These are phyloP conservation scores for Ganaspis brasiliensis DNA, from an alignment of 2,888 invertebrate genomes.

Conservation along the genomic window DNA sequence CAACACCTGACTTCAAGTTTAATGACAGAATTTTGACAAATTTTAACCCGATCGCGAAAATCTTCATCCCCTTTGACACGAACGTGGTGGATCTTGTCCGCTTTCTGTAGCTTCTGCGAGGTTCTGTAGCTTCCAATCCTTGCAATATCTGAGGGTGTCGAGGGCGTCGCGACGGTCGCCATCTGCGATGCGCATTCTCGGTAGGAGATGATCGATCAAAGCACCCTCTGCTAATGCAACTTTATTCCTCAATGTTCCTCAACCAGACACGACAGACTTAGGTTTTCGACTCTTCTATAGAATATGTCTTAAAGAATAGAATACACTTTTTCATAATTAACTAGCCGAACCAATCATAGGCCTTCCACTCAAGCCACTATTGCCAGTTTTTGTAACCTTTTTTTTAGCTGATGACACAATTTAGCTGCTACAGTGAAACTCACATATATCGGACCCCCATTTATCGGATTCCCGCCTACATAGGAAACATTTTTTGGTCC, in stretches of 20 bases:
- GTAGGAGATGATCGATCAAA: conserved; percentile 56
- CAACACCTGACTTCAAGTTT: background rate
- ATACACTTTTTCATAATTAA: too few species aligned
- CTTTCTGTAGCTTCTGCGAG: too few species aligned
- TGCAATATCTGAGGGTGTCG: conserved; percentile 57
- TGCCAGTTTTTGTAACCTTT: too few species aligned
- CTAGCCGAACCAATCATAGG: too few species aligned
- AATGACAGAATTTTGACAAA: background rate
- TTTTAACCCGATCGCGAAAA: conserved; percentile 7
- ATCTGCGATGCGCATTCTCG: conserved; percentile 58
- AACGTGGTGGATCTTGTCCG: conserved; percentile 50
- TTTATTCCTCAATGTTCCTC: conserved; percentile 4
- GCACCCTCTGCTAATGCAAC: conserved; percentile 9
- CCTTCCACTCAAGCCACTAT: too few species aligned
- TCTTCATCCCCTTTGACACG: conserved; percentile 2
- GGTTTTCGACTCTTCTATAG: background rate
- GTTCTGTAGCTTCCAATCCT: conserved; percentile 45
- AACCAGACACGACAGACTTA: conserved; percentile 13
- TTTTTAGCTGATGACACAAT: too few species aligned
- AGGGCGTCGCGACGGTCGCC: conserved; percentile 59
- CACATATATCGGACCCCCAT: too few species aligned
- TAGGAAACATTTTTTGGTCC: too few species aligned
- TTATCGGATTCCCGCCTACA: too few species aligned
- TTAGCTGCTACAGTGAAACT: too few species aligned
- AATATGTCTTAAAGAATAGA: background rate